phyloP scores from a whole-genome alignment of 2,888 invertebrate genomes.

The Aspidiotus rigidus region DNA sequence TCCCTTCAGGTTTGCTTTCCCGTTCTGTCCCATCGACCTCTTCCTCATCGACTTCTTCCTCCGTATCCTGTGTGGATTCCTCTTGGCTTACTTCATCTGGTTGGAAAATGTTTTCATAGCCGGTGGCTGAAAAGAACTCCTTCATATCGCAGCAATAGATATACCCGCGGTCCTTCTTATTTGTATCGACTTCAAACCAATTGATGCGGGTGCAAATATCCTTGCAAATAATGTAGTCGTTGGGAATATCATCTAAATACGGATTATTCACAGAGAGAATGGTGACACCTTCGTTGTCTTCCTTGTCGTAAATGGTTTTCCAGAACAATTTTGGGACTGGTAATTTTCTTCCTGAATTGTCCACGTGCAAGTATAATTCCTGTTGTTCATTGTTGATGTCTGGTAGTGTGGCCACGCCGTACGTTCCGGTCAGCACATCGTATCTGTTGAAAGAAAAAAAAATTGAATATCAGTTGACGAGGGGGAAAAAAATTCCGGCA shows the following conservation, averaged over 20 bases:
- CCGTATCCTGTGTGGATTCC: neutral
- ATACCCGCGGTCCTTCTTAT: constrained; percentile 49
- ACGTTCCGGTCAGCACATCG: constrained; percentile 48
- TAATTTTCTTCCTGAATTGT: constrained; percentile 10
- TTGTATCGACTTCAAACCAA: constrained; percentile 53
- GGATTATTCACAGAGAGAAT: constrained; percentile 58
- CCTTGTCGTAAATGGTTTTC: constrained; percentile 52
- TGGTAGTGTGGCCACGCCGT: constrained; percentile 51
- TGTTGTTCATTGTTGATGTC: constrained; percentile 45
- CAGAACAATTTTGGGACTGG: constrained; percentile 50
- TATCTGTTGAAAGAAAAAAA: constrained; percentile 3
- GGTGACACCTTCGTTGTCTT: constrained; percentile 48
- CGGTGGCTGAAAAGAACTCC: constrained; percentile 47
- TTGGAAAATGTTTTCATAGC: constrained; percentile 6
- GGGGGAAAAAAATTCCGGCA: too few species aligned
- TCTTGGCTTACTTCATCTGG: neutral
- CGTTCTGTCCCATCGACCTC: too few species aligned
- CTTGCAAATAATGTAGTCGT: constrained; percentile 45
- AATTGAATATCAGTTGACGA: too few species aligned
- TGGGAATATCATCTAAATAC: constrained; percentile 40
- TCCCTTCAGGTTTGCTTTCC: too few species aligned
- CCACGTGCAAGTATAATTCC: constrained; percentile 35
- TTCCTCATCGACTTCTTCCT: too few species aligned
- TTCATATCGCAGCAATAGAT: constrained; percentile 55
- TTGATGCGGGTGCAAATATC: constrained; percentile 44